Conservation (phyloP, 2,888 invertebrate species). For the Brachyopa scutellaris region DNA sequence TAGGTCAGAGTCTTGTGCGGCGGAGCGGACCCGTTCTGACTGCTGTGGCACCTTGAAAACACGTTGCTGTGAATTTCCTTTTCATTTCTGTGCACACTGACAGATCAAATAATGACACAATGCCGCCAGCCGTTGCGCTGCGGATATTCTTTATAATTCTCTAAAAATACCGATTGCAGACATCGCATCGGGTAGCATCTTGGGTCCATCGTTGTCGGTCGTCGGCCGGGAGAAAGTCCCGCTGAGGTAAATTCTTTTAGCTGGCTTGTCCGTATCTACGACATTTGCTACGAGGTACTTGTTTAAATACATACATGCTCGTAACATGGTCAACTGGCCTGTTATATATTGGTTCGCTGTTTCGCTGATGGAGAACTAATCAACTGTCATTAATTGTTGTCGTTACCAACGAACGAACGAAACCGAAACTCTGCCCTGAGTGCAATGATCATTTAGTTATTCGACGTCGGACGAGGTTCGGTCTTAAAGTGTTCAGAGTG, state of each 20-base stretch:
- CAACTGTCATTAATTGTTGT: slow-evolving; percentile 47
- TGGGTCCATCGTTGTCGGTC: slow-evolving; percentile 35
- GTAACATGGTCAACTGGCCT: slow-evolving; percentile 48
- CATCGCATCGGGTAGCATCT: slow-evolving; percentile 44
- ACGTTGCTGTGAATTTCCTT: slow-evolving; percentile 53
- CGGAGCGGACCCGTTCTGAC: slow-evolving; percentile 60
- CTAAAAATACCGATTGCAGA: slow-evolving; percentile 36
- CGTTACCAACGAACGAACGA: slow-evolving; percentile 26
- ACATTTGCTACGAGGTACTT: slow-evolving; percentile 32
- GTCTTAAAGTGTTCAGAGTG: slow-evolving; percentile 40
- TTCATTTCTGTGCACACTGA: slow-evolving; percentile 14
- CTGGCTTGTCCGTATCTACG: too few species aligned
- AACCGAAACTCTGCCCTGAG: slow-evolving; percentile 40
- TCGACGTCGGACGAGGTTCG: slow-evolving; percentile 2
- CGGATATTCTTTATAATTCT: slow-evolving; percentile 61
- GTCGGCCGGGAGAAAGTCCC: slow-evolving; percentile 53
- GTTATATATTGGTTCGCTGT: slow-evolving; percentile 22
- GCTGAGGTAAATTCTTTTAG: slow-evolving; percentile 17
- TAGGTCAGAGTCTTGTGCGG: neutral
- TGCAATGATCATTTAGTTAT: slow-evolving; percentile 44
- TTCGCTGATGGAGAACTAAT: slow-evolving; percentile 54
- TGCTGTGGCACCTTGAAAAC: slow-evolving; percentile 63
- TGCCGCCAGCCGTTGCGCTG: slow-evolving; percentile 1
- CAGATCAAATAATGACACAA: slow-evolving; percentile 58
- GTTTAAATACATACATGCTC: neutral